Evolutionary conservation across 2,888 invertebrate genomes (phyloP).

Genomic region (Diarsia mendica): DNA sequence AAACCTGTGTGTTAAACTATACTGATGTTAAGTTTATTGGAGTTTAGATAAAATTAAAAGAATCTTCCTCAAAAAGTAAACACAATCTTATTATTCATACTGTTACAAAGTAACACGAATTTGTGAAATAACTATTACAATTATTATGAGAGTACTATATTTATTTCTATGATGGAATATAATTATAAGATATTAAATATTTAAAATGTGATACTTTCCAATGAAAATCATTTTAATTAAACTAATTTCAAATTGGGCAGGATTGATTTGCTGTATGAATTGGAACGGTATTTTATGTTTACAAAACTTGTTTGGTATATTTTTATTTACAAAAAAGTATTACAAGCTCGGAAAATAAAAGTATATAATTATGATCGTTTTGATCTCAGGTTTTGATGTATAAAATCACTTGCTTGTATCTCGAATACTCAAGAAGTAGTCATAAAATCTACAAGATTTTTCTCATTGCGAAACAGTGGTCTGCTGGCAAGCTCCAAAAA

Average conservation of each 20-base stretch:
- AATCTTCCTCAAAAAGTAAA: slow-evolving; percentile 15
- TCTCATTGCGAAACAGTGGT: neutral
- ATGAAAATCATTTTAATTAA: neutral
- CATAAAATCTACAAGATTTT: neutral
- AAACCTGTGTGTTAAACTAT: too few species aligned
- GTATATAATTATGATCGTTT: neutral
- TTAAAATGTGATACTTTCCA: neutral
- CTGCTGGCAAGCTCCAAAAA: neutral
- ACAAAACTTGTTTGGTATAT: slow-evolving; percentile 49
- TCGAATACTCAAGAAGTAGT: neutral
- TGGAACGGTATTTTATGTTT: slow-evolving; percentile 47
- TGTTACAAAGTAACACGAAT: neutral
- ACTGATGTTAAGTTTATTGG: neutral
- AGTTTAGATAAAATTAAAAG: neutral
- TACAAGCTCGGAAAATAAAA: slow-evolving; percentile 34
- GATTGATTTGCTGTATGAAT: slow-evolving; percentile 10
- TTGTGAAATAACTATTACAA: neutral
- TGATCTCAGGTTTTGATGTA: too few species aligned
- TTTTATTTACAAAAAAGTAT: slow-evolving; percentile 42
- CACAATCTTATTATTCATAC: neutral
- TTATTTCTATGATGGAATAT: neutral
- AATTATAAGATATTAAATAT: neutral
- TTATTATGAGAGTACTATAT: neutral
- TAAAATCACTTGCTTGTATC: neutral
- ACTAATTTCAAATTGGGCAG: neutral